Base-by-base conservation (phyloP, 2,113 vertebrate species). In the Sarotherodon lohbergeri region DNA sequence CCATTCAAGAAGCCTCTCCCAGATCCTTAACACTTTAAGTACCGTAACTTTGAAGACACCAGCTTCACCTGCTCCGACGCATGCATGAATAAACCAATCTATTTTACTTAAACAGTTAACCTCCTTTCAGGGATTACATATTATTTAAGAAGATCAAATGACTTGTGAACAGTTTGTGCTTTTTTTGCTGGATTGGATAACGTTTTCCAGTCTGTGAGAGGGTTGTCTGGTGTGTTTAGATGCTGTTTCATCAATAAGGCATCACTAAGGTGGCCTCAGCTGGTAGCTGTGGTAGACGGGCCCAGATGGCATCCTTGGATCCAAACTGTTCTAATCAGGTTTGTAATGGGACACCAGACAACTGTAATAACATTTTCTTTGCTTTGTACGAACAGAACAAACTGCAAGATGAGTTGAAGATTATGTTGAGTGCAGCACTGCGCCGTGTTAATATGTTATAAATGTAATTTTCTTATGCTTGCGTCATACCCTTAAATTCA, bases 301-400 rank as follows among this genome's bases (percentile, higher is more conserved):
- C 41, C 87, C 43, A 91, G 88, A 87, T 87, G 88, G 57, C 82
- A 73, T 85, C 48, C 11, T 13, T 68, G 66, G 19, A 80, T 71
- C 22, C 24, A 81, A 46, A 73, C 63, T 81, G 80, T 80, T 59
- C 78, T 36, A 61, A 89, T 89, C 46, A 66, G 17, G 39, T 76
- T 55, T n/a, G 52, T 79, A 82, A 79, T 56, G 55, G n/a, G 48
- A 83, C 10, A 76, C 78, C 55, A 48, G 48, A 80, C 50, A 50
- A 48, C 29, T 79, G 48, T 32, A 83, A 80, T 56, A 57, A 22
- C 83, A 52, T 88, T 88, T 85, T 29, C 32, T 48, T 27, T 80
- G 19, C 9, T 82, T 57, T 56, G 41, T 76, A 19, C 2, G 3
- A 39, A 41, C 48, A 39, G 52, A 52, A 50, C 41, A 76, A 76